These are phyloP conservation scores for Mormyrus lacerda DNA, from an alignment of 2,113 vertebrate genomes.

Conservation along the genomic window DNA sequence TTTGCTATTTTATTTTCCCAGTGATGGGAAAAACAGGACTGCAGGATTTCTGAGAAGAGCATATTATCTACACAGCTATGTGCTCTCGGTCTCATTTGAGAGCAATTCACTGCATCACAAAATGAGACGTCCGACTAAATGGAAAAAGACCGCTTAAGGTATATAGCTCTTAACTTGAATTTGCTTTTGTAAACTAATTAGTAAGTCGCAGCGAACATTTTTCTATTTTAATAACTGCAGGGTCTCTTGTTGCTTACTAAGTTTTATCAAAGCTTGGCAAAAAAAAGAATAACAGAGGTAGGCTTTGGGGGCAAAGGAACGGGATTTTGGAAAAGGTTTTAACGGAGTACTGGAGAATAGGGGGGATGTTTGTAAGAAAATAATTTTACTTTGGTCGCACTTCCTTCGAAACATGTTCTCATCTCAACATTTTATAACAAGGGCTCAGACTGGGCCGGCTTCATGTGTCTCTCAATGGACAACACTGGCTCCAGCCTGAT, in stretches of 20 bases:
- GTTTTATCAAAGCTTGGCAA: neutral
- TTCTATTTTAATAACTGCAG: neutral
- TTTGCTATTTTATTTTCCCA: neutral
- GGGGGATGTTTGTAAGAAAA: conserved; percentile 4
- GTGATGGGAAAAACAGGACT: conserved; percentile 5
- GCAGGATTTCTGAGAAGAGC: neutral
- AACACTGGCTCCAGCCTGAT: conserved; percentile 10
- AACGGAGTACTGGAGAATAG: conserved; percentile 15
- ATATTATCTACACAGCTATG: neutral
- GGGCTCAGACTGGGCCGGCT: conserved; percentile 10
- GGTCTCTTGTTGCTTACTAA: neutral
- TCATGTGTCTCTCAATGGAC: conserved; percentile 17
- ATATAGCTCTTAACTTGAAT: neutral
- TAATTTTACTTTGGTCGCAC: neutral
- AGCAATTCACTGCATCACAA: neutral
- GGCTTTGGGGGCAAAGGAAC: neutral
- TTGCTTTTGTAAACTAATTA: neutral
- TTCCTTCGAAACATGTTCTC: conserved; percentile 14
- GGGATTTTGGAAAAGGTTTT: neutral
- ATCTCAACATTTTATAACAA: conserved; percentile 9
- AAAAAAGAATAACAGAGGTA: neutral
- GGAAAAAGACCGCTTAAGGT: neutral
- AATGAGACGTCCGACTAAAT: neutral
- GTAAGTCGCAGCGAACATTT: neutral
- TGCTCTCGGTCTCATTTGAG: neutral